Evolutionary conservation across 2,113 vertebrate species (phyloP).

Genomic region (Zootoca vivipara): DNA sequence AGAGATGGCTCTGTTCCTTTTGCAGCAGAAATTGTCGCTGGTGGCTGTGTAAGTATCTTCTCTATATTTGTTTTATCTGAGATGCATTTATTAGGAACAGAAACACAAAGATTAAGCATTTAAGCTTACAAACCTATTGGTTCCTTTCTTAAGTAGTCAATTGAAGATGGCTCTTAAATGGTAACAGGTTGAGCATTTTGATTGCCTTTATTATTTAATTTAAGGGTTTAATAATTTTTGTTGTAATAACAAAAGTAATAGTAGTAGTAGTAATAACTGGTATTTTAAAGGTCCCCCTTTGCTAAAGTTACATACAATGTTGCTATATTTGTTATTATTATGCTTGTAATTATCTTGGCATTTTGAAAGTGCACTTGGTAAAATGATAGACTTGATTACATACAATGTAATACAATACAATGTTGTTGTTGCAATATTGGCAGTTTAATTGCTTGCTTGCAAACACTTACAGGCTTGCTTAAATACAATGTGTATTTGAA

Average conservation of each 20-base stretch:
- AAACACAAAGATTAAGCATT: conserved; percentile 58
- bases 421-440: conserved; percentile 25
- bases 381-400: too few relatives aligned
- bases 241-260: not conserved
- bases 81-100: conserved; percentile 1
- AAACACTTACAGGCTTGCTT: conserved; percentile 39
- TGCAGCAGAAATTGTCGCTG: conserved; percentile 84
- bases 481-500: conserved; percentile 53
- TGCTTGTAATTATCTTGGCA: too few relatives aligned
- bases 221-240: conserved; percentile 22
- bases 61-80: conserved; percentile 30
- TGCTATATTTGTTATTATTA: too few relatives aligned
- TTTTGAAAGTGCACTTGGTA: too few relatives aligned
- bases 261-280: too few relatives aligned
- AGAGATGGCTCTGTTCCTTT: conserved; percentile 83
- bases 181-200: conserved; percentile 60
- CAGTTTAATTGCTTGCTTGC: conserved; percentile 46
- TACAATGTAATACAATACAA: too few relatives aligned
- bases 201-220: conserved; percentile 45
- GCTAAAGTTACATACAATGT: not conserved
- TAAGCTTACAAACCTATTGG: conserved; percentile 60
- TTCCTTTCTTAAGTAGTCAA: conserved; percentile 60
- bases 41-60: conserved; percentile 86
- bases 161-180: conserved; percentile 57
- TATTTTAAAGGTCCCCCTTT: not conserved